These are phyloP conservation scores for Pollenia griseotomentosa DNA, from an alignment of 2,888 invertebrate species.

Conservation along the genomic window DNA sequence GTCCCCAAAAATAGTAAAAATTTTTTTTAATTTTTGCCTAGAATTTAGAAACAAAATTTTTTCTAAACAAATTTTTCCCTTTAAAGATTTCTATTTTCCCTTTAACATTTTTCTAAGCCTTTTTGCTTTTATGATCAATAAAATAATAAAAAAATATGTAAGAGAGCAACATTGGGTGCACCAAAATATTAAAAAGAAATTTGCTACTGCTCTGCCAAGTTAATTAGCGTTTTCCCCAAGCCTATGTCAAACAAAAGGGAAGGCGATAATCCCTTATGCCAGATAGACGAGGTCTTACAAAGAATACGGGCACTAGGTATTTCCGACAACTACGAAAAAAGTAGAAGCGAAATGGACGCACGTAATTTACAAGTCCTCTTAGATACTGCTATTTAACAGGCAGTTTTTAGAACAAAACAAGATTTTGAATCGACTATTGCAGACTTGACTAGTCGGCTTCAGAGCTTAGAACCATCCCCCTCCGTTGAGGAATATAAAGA, in stretches of 20 bases:
- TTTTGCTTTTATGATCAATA: background rate
- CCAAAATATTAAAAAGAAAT: background rate
- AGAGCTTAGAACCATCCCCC: background rate
- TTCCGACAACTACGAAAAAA: background rate
- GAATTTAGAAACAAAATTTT: no score
- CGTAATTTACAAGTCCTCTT: background rate
- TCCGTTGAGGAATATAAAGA: background rate
- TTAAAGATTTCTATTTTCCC: no score
- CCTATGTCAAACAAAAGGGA: no score
- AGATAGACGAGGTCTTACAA: no score
- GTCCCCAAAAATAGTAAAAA: background rate
- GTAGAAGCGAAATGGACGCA: background rate
- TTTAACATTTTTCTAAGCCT: no score
- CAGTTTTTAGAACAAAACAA: background rate
- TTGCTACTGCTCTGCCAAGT: background rate
- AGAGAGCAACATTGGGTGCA: background rate
- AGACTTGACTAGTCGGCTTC: background rate
- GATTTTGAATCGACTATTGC: background rate
- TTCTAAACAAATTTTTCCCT: no score
- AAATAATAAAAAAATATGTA: background rate
- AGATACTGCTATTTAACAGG: background rate
- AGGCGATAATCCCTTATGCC: no score
- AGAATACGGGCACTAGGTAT: background rate
- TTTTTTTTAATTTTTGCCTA: no score
- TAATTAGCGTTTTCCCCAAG: no score